Conservation (phyloP, 2,888 invertebrate genomes). For the Hedychridium roseum region DNA sequence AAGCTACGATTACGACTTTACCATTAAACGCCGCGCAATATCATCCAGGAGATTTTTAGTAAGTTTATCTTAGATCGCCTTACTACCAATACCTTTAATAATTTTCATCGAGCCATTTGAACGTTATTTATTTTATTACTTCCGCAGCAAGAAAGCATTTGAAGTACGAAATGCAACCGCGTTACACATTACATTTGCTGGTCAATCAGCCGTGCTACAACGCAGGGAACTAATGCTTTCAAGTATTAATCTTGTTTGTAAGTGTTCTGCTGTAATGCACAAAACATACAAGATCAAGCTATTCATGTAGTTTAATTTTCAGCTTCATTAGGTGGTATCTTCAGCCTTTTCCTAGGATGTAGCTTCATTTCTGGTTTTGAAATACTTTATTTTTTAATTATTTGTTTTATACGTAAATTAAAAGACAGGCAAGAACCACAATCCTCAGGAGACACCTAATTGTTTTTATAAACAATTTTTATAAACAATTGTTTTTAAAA, state of each 20-base stretch:
- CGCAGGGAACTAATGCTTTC: conserved; percentile 43
- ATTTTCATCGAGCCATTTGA: conserved; percentile 5
- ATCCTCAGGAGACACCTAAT: neutral
- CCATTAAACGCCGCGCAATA: conserved; percentile 34
- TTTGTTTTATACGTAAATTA: conserved; percentile 28
- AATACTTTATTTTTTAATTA: conserved; percentile 57
- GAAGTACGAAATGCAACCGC: conserved; percentile 34
- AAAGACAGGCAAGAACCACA: too few species aligned
- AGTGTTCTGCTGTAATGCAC: conserved; percentile 20
- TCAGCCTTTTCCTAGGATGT: conserved; percentile 63
- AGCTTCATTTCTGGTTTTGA: conserved; percentile 63
- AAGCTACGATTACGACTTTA: conserved; percentile 26
- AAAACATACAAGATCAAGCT: neutral
- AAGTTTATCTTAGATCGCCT: conserved; percentile 16
- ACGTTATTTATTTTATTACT: too few species aligned
- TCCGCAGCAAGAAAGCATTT: conserved; percentile 32
- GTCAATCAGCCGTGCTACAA: conserved; percentile 35
- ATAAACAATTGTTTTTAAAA: neutral
- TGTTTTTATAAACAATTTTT: neutral
- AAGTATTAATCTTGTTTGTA: conserved; percentile 46
- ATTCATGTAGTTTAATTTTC: conserved; percentile 33
- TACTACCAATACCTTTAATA: neutral
- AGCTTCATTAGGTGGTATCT: conserved; percentile 64
- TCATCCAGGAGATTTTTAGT: conserved; percentile 40
- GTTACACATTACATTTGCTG: conserved; percentile 42